Conservation (phyloP, 2,888 invertebrate species). For the Eubasilissa splendida region DNA sequence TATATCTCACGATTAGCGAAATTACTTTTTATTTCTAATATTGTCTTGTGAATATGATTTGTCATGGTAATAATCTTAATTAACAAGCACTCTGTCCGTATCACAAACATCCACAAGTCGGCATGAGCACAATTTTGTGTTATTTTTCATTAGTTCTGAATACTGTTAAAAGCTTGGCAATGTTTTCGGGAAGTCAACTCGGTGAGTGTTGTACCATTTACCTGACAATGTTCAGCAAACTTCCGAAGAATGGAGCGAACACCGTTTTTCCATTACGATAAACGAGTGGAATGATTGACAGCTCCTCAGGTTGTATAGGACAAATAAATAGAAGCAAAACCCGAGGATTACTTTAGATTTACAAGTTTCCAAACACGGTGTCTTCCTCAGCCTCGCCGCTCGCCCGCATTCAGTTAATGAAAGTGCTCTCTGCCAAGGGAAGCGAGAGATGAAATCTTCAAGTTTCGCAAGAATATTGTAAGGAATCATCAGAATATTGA, state of each 20-base stretch:
- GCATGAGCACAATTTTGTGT: no score
- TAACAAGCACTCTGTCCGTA: no score
- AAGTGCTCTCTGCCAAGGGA: background rate
- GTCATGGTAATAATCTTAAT: no score
- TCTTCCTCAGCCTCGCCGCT: constrained; percentile 1
- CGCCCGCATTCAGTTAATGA: constrained; percentile 22
- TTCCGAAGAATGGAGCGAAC: constrained; percentile 17
- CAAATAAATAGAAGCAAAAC: constrained; percentile 56
- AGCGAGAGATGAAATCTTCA: constrained; percentile 14
- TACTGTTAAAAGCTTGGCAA: background rate
- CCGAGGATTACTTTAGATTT: constrained; percentile 52
- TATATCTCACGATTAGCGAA: no score
- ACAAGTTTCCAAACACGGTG: constrained; percentile 35
- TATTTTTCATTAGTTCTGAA: no score
- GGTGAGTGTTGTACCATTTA: background rate
- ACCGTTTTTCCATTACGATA: constrained; percentile 48
- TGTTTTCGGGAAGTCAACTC: background rate
- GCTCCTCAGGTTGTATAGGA: constrained; percentile 13
- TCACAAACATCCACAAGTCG: no score
- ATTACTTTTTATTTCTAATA: no score
- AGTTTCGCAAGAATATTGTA: constrained; percentile 15
- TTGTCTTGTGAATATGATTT: no score
- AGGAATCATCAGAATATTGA: constrained; percentile 27
- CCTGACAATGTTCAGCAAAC: constrained; percentile 13
- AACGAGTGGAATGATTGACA: constrained; percentile 37